phyloP scores from a whole-genome alignment of 2,113 vertebrate genomes.

The Opisthocomus hoazin region DNA sequence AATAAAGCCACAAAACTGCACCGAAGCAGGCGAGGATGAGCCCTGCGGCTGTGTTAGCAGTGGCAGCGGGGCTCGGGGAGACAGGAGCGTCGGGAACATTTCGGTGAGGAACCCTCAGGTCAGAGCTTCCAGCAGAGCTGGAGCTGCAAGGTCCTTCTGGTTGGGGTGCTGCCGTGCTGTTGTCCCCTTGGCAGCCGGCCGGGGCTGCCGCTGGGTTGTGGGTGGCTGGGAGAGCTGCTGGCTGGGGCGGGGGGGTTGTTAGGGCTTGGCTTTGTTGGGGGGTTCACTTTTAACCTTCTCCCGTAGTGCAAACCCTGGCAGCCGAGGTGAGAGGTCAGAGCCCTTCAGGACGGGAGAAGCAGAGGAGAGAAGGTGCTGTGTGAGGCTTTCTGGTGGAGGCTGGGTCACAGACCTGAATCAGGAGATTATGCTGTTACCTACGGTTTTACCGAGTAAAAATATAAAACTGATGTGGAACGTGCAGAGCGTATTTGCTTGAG shows the following conservation, averaged over 20 bases:
- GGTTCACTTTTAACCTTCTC: not conserved
- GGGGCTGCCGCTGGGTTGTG: not conserved
- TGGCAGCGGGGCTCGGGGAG: not conserved
- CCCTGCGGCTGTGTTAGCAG: not conserved
- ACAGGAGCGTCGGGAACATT: not conserved
- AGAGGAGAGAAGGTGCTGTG: not conserved
- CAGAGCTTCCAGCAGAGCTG: not conserved
- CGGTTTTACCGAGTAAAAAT: not conserved
- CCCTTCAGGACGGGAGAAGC: not conserved
- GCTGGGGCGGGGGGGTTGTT: too few relatives aligned
- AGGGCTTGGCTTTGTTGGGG: not conserved
- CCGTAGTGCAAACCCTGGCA: not conserved
- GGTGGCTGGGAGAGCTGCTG: not conserved
- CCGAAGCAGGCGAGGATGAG: not conserved
- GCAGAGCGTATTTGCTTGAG: not conserved
- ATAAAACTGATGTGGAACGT: not conserved
- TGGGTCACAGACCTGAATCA: not conserved
- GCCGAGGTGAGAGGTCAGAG: not conserved
- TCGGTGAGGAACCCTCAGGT: not conserved
- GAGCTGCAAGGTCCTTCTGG: not conserved
- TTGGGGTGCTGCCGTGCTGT: not conserved
- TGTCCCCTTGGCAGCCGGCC: not conserved
- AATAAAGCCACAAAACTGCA: rapidly evolving
- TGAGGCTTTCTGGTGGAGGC: not conserved
- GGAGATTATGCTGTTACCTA: not conserved